A percentile compares a stretch with the other conserved stretches of the same genome.
Evolutionary conservation across 2,113 vertebrate genomes (phyloP).

Genomic region (Collichthys lucidus): DNA sequence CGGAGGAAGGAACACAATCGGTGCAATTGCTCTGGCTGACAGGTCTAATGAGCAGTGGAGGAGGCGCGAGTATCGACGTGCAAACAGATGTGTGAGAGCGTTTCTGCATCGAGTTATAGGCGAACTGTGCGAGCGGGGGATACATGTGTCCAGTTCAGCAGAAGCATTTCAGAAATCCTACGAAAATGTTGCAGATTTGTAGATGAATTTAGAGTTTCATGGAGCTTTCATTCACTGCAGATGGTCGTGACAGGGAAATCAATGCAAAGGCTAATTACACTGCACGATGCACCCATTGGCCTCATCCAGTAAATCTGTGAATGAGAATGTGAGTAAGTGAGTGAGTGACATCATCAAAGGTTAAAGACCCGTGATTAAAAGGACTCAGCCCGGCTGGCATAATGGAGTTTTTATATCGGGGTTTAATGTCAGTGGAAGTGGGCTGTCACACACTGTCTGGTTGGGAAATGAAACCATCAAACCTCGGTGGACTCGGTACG

Average conservation of each 20-base stretch:
- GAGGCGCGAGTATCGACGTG: too few species aligned
- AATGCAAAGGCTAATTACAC: constrained; percentile 46
- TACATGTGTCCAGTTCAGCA: too few species aligned
- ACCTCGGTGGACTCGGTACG: not conserved
- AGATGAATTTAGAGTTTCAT: too few species aligned
- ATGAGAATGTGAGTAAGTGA: not conserved
- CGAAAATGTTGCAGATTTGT: too few species aligned
- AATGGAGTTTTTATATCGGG: constrained; percentile 35
- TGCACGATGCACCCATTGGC: not conserved
- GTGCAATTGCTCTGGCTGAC: too few species aligned
- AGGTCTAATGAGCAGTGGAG: too few species aligned
- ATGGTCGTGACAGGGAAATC: constrained; percentile 8
- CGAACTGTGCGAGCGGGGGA: too few species aligned
- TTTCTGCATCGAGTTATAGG: too few species aligned
- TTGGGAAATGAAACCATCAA: not conserved
- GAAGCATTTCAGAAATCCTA: too few species aligned
- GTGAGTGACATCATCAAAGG: constrained; percentile 59
- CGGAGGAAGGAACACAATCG: too few species aligned
- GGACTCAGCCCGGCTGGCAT: constrained; percentile 21
- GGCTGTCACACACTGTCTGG: too few species aligned
- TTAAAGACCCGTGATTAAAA: constrained; percentile 63
- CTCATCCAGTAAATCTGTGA: constrained; percentile 20
- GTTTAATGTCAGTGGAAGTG: constrained; percentile 9
- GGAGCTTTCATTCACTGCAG: not conserved
- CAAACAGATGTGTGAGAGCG: too few species aligned